A percentile compares a stretch with the other conserved stretches of the same genome.
These are phyloP conservation scores for Xanthorhoe designata DNA, from an alignment of 2,888 invertebrate species.

Conservation along the genomic window DNA sequence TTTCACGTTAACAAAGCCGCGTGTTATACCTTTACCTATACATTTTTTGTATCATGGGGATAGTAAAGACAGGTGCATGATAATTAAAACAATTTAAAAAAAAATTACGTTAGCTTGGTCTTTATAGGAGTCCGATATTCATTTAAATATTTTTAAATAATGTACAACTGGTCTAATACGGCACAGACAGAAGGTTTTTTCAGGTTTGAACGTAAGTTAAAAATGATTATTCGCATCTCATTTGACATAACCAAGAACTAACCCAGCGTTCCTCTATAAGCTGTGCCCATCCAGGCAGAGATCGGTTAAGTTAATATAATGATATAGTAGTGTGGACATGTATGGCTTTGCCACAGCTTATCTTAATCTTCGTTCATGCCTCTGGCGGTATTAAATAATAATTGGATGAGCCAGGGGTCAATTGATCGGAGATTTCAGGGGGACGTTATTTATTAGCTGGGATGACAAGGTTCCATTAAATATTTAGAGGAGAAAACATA, in stretches of 20 bases:
- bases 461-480: constrained; percentile 40
- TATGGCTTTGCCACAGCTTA: constrained; percentile 57
- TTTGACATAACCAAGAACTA: constrained; percentile 6
- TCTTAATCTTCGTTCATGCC: constrained; percentile 79
- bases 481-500: constrained; percentile 25
- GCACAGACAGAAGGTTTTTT: too few relatives aligned
- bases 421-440: constrained; percentile 62
- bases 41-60: not conserved
- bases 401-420: constrained; percentile 79
- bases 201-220: too few relatives aligned
- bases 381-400: constrained; percentile 78
- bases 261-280: constrained; percentile 14
- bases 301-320: constrained; percentile 76
- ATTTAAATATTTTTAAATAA: too few relatives aligned
- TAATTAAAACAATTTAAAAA: too few relatives aligned
- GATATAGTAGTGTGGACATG: constrained; percentile 71
- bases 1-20: too few relatives aligned
- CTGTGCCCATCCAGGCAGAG: constrained; percentile 51
- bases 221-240: not conserved
- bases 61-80: not conserved
- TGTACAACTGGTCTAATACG: not conserved
- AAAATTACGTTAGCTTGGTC: too few relatives aligned
- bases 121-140: too few relatives aligned
- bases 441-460: constrained; percentile 35
- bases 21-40: not conserved